Evolutionary conservation across 2,888 invertebrate genomes (phyloP).

Genomic region (Archips xylosteana): DNA sequence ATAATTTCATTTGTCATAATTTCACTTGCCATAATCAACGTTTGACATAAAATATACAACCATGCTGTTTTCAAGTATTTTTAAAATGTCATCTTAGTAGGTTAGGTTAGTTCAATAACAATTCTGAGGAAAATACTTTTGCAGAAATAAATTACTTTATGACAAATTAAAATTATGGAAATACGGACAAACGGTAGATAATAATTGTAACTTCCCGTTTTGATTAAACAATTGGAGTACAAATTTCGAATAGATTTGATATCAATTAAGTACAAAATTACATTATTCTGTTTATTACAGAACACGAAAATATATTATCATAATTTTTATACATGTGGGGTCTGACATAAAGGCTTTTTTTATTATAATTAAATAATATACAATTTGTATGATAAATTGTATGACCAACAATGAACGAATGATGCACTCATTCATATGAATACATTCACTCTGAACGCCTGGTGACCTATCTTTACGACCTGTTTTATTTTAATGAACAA

Average conservation of each 20-base stretch:
- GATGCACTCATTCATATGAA: constrained; percentile 43
- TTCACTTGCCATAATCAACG: too few relatives aligned
- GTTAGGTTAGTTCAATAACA: too few relatives aligned
- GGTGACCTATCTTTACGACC: constrained; percentile 36
- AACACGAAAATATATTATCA: constrained; percentile 52
- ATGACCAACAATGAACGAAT: constrained; percentile 44
- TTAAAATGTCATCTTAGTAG: too few relatives aligned
- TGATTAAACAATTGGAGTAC: not conserved
- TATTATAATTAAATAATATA: constrained; percentile 48
- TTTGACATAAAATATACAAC: too few relatives aligned
- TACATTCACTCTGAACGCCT: constrained; percentile 48
- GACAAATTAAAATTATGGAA: too few relatives aligned
- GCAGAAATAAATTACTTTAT: too few relatives aligned
- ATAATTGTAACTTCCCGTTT: not conserved
- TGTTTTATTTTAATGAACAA: not conserved
- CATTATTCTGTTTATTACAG: constrained; percentile 56
- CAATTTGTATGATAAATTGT: constrained; percentile 44
- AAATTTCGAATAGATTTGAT: constrained; percentile 51
- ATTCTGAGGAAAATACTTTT: too few relatives aligned
- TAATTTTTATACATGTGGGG: constrained; percentile 50
- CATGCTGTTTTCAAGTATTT: too few relatives aligned
- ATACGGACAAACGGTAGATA: too few relatives aligned
- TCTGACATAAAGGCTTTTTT: constrained; percentile 56
- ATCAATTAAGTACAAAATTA: constrained; percentile 71
- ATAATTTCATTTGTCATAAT: too few relatives aligned